phyloP scores from a whole-genome alignment of 2,113 vertebrate species.

The Scolopax mira region DNA sequence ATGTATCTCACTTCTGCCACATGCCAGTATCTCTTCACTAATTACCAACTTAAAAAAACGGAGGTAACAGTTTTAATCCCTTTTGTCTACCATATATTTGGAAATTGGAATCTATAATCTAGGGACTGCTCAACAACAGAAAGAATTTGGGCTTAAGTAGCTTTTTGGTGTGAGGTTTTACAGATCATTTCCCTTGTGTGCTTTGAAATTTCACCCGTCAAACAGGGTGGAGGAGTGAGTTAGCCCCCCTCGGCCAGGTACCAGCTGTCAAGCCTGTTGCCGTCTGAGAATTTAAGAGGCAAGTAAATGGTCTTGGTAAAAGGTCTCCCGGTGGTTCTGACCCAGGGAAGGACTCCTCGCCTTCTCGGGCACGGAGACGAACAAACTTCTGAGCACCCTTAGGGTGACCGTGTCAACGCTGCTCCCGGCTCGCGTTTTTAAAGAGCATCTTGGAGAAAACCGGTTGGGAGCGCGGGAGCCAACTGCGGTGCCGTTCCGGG shows the following conservation, averaged over 20 bases:
- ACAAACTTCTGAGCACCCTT: neutral
- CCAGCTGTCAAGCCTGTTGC: neutral
- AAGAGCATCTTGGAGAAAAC: neutral
- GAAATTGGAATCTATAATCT: neutral
- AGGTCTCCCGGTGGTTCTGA: neutral
- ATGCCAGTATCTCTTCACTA: conserved; percentile 33
- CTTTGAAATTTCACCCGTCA: neutral
- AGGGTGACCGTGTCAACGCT: rapidly evolving
- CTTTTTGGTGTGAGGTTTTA: neutral
- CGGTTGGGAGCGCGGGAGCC: neutral
- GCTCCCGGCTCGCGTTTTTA: neutral
- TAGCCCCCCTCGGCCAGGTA: neutral
- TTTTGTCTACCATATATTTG: neutral
- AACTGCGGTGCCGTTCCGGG: neutral
- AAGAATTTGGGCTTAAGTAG: neutral
- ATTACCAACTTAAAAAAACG: neutral
- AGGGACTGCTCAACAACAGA: neutral
- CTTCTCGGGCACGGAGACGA: neutral
- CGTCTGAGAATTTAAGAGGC: neutral
- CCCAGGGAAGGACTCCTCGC: neutral
- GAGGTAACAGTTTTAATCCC: neutral
- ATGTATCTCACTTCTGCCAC: conserved; percentile 50
- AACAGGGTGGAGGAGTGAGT: neutral
- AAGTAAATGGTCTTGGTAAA: no score
- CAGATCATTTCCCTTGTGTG: neutral